Conservation (phyloP, 2,797 vertebrate genomes). For the Oryzias sinensis region DNA sequence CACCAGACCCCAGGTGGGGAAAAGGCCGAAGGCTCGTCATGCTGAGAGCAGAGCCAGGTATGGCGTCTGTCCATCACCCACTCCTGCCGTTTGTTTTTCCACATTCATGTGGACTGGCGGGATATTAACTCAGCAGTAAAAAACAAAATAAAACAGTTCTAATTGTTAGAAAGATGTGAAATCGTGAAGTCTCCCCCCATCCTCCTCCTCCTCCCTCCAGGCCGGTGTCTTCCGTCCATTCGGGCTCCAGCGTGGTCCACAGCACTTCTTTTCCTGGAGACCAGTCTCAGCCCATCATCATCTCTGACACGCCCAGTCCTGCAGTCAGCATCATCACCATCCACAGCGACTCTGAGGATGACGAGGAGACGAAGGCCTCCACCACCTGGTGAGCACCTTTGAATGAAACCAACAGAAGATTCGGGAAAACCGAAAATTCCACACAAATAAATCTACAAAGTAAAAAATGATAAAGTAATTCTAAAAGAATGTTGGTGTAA, state of each 20-base stretch:
- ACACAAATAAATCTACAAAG: no score
- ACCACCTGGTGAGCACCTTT: constrained; percentile 80
- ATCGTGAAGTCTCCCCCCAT: neutral
- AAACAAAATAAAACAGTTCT: no score
- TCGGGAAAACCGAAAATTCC: no score
- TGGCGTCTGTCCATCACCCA: neutral
- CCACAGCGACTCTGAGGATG: constrained; percentile 97
- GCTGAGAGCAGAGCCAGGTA: constrained; percentile 81
- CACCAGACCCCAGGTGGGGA: constrained; percentile 84
- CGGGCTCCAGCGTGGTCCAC: constrained; percentile 79
- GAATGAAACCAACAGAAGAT: neutral
- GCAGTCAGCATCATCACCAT: constrained; percentile 98
- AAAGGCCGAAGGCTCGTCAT: constrained; percentile 86
- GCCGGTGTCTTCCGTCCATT: constrained; percentile 78
- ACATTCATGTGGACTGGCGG: no score
- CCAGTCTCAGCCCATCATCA: constrained; percentile 90
- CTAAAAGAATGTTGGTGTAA: no score
- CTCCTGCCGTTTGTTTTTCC: neutral
- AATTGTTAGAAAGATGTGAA: no score
- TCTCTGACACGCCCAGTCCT: constrained; percentile 96
- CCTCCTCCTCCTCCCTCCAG: constrained; percentile 60
- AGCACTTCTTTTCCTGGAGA: constrained; percentile 79
- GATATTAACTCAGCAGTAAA: no score
- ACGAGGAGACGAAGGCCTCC: constrained; percentile 91
- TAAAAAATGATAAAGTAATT: no score